Percentiles rank a stretch among this genome's conserved stretches.
Evolutionary conservation across 2,888 invertebrate species (phyloP).

Genomic region (Hirtodrosophila confusa): DNA sequence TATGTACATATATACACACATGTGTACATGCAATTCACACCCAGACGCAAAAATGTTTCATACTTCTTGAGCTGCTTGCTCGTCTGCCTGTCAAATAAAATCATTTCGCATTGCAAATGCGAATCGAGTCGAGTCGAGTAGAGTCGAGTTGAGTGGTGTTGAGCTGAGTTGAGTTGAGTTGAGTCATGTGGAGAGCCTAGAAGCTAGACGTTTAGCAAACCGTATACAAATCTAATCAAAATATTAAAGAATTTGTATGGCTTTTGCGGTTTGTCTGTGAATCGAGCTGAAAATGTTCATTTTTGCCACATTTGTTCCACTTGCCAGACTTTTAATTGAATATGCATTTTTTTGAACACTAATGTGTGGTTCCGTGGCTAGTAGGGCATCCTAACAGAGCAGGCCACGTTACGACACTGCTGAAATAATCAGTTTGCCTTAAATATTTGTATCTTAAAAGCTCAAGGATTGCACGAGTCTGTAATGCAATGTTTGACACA

Average conservation of each 20-base stretch:
- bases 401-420: too few relatives aligned
- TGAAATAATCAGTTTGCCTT: too few relatives aligned
- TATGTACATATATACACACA: conserved; percentile 5
- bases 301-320: conserved; percentile 40
- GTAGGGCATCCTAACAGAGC: too few relatives aligned
- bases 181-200: conserved; percentile 1
- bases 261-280: conserved; percentile 6
- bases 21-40: conserved; percentile 47
- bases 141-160: conserved; percentile 17
- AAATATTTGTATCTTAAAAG: too few relatives aligned
- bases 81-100: conserved; percentile 58
- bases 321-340: conserved; percentile 49
- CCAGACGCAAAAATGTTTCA: conserved; percentile 34
- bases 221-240: conserved; percentile 69
- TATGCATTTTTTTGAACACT: conserved; percentile 25
- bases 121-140: conserved; percentile 18
- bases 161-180: conserved; percentile 9
- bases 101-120: conserved; percentile 69
- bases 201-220: conserved; percentile 54
- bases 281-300: conserved; percentile 23
- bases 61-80: conserved; percentile 34
- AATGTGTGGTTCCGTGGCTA: not conserved
- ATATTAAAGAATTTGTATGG: conserved; percentile 58
- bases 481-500: too few relatives aligned
- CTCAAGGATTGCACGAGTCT: too few relatives aligned